Base-by-base conservation (phyloP, 2,888 invertebrate species). In the Balanococcus diminutus region DNA sequence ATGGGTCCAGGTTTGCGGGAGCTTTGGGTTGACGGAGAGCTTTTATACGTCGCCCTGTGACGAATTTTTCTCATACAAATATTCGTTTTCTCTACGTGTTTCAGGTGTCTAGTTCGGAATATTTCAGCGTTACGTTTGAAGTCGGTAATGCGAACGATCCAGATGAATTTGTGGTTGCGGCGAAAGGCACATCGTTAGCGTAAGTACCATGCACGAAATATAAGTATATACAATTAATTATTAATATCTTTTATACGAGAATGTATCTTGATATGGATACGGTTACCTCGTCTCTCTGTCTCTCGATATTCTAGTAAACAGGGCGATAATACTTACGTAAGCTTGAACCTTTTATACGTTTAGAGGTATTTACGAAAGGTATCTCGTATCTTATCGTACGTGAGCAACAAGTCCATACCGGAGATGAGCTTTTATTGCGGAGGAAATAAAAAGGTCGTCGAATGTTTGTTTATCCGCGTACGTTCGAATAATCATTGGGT, bases 71-170 rank as follows among this genome's bases (percentile, higher is more conserved):
- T 28, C 6, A 67, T 67, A 28, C 28, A 28, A 67, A 28, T 28
- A 28, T 67, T 67, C 67, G 28, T 67, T 19, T 67, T 28, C 28
- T 56, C 46, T 56, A 19, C 6, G 8, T 36, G 36, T 87, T 88
- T 72, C 90, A 94, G 94, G 93, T 93, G 89, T 93, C 94, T 85
- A 94, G 94, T 90, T 93, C 94, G 88, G 94, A 94, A 89, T 94
- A 93, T 89, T 94, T 94, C 90, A 93, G 93, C 88, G 93, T 94
- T 87, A 92, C 92, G 89, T 94, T 94, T 90, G 93, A 93, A 89
- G 91, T 92, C n/a, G 90, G 91, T 79, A 89, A 89, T 86, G 90
- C 90, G 22, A 91, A 92, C 86, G 92, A 92, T 88, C 89, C 90
- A 46, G 92, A 90, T 90, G 93, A 94, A 90, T 93, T 94, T 89